Evolutionary conservation across 2,888 invertebrate species (phyloP), one percentile per base, ranked within the genome.

Genomic region (Teinopalpus imperialis): DNA sequence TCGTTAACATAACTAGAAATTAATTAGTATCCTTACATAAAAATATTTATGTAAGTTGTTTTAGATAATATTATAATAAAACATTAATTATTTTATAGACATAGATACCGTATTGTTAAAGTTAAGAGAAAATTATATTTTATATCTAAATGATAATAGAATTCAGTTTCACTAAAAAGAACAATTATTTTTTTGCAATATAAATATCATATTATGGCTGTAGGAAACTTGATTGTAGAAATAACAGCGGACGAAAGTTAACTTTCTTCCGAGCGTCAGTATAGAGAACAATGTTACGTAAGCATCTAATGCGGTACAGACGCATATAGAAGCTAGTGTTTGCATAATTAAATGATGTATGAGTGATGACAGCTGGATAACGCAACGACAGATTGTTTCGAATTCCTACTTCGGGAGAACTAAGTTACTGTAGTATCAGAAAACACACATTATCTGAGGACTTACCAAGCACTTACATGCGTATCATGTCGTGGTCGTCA

Each of bases 261-360:
- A 46, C 46, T 46, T 46, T 46, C 46, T 46, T 46, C 29, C 12
- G 12, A 46, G 40, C 46, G 40, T 35, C 14, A 14, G 46, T 34
- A 41, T 40, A 29, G 40, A 46, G 46, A 40, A 46, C 35, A 35
- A 21, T 29, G 27, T 46, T 46, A 35, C 18, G 23, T 40, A 46
- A 46, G 23, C 34, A 23, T 40, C 23, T 40, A 46, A 41, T 46
- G 40, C 46, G 40, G 40, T 35, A 40, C 46, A 46, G 46, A 46
- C 30, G 40, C 40, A 46, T 46, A 35, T 29, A 34, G 40, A 40
- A 46, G 46, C 32, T 20, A 40, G 46, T 40, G 46, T 41, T 46
- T 41, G 46, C 46, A 46, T 40, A 46, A 40, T 46, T 46, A 46
- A 46, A 46, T 35, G 27, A 40, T 46, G 21, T 18, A 18, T 35